Evolutionary conservation across 2,797 vertebrate genomes (phyloP), one percentile per base, ranked within the genome.

Genomic region (Ctenosaura bakeri): DNA sequence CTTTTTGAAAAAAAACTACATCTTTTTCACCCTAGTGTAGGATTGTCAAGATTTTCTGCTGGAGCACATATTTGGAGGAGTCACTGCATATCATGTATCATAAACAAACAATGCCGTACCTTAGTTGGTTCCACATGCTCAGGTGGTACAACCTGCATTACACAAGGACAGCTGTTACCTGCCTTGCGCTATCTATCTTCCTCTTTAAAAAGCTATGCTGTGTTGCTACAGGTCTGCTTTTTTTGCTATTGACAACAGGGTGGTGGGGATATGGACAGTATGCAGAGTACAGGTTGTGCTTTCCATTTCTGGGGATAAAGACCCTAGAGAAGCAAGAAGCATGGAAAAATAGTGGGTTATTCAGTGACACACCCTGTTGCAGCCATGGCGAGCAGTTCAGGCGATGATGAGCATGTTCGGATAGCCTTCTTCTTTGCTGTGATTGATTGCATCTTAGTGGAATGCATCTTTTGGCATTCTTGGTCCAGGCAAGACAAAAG

Each of bases 291-390:
- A 62, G 82, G n/a, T 71, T 42, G 52, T 71, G 18, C 26, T 20
- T 88, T n/a, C 4, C 20, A 38, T 18, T 85, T 32, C 10, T 29
- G 56, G 71, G 42, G 52, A 76, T 22, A n/a, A 14, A n/a, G 32
- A 56, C 20, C 14, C 18, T 4, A 79, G 50, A 24, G 35, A 69
- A 85, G 50, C 46, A 85, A 32, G 24, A 85, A 13, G 24, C 54
- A 66, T 79, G n/a, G 74, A 52, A 9, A 85, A 89, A 78, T 16
- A 35, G 38, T 59, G 29, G 32, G 59, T 56, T 84, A 26, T 89
- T 77, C 3, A 78, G 82, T 89, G 54, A 78, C 46, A 83, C 52
- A 29, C 54, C 16, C 32, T 74, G 32, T 10, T 77, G 54, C 32
- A 83, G 59, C 20, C n/a, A 20, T 26, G 84, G 24, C 22, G 77